phyloP scores from a whole-genome alignment of 2,888 invertebrate genomes.

The Ephialtes manifestator region DNA sequence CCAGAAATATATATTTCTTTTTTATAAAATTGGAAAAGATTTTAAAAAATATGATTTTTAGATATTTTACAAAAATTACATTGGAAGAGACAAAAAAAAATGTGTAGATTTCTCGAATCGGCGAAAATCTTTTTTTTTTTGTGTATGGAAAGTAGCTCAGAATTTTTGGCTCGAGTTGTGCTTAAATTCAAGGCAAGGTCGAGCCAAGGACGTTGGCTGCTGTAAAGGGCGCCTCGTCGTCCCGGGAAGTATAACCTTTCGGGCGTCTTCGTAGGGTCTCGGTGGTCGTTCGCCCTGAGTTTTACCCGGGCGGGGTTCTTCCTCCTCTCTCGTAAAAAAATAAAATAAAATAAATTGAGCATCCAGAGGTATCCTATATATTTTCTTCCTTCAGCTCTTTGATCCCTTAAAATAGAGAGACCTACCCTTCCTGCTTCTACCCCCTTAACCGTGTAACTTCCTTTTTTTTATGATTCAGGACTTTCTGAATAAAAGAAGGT shows the following conservation, averaged over 20 bases:
- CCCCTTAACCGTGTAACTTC: conserved; percentile 17
- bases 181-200: conserved; percentile 37
- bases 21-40: no score
- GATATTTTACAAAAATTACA: no score
- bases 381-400: conserved; percentile 63
- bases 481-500: neutral
- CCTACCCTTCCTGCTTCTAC: conserved; percentile 53
- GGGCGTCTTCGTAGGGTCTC: conserved; percentile 71
- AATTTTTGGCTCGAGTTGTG: neutral
- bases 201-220: conserved; percentile 36
- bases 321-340: neutral
- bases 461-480: neutral
- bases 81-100: no score
- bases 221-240: conserved; percentile 21
- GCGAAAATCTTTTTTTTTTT: no score
- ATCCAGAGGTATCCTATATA: conserved; percentile 5
- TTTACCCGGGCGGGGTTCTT: conserved; percentile 74
- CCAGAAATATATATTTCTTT: no score
- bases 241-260: conserved; percentile 40
- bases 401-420: conserved; percentile 77
- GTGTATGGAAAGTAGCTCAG: neutral
- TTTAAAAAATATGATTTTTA: no score
- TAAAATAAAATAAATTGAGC: neutral
- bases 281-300: conserved; percentile 79
- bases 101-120: no score